These are phyloP conservation scores for Cheilinus undulatus DNA, from an alignment of 2,113 vertebrate species.

Conservation along the genomic window DNA sequence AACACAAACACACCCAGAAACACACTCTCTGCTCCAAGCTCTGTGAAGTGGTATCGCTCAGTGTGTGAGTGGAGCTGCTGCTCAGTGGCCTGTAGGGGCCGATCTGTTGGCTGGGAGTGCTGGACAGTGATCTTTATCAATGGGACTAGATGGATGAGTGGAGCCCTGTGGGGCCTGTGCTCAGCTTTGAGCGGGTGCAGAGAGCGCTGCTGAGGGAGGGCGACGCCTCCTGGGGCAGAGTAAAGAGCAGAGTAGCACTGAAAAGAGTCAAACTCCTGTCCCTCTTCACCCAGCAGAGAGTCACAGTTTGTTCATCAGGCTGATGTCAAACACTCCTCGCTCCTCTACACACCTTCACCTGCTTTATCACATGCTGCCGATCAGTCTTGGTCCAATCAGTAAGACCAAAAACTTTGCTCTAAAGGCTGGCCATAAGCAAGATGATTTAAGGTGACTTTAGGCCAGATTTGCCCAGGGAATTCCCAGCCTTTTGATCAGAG, in stretches of 20 bases:
- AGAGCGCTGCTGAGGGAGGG: neutral
- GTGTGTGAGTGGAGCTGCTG: conserved; percentile 19
- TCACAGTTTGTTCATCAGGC: conserved; percentile 22
- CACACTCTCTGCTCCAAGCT: conserved; percentile 22
- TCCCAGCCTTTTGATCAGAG: no score
- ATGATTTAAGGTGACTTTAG: no score
- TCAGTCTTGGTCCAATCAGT: no score
- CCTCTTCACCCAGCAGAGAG: conserved; percentile 14
- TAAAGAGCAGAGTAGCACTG: neutral
- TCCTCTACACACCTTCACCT: conserved; percentile 41
- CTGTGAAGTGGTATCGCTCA: conserved; percentile 44
- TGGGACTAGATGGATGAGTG: conserved; percentile 41
- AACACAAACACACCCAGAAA: conserved; percentile 15
- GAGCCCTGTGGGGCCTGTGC: conserved; percentile 40
- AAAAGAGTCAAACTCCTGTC: neutral
- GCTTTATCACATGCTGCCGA: conserved; percentile 55
- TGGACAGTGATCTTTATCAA: conserved; percentile 73
- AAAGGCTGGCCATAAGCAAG: no score
- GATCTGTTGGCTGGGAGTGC: conserved; percentile 53
- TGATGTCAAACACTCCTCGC: conserved; percentile 28
- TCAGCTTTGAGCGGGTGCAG: conserved; percentile 10
- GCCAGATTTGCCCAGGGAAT: no score
- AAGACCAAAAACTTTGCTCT: no score
- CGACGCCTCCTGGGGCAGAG: neutral
- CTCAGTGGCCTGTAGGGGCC: conserved; percentile 31